Base-by-base conservation (phyloP, 2,797 vertebrate species). In the Lophius americanus region DNA sequence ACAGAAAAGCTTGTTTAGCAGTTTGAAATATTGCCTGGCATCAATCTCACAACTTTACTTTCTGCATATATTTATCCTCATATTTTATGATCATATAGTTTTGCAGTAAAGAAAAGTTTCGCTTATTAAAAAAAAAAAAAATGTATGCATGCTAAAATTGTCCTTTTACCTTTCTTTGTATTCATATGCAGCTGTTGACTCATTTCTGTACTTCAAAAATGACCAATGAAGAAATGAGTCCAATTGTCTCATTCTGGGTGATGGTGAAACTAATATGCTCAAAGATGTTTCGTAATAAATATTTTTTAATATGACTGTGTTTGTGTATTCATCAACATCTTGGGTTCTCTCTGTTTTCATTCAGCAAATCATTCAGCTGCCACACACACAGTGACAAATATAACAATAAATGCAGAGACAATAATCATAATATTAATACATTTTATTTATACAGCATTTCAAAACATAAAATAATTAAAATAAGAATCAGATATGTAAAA, bases 1-100 rank as follows among this genome's bases (percentile, higher is more conserved):
- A 3, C 3, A 35, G 9, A 71, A 81, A 70, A 3, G 48, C 68
- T 71, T 75, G n/a, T 23, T 87, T 73, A 86, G 84, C 79, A 75
- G 8, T 76, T 66, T 32, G 10, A 7, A 23, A 12, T 12, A 11
- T 6, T 6, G 42, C 38, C 1, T 50, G 10, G 44, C n/a, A 9
- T 57, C 50, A n/a, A 13, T 49, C 7, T 67, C 51, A 64, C 36
- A 10, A 61, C 6, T 9, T 49, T 12, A 14, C 6, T 13, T 3
- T 12, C 6, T 23, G 11, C 14, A 12, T 1, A 4, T 9, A 11
- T 56, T 53, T 41, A 0, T 9, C 0, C 14, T 14, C n/a, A 32
- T 3, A 12, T 13, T 37, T 8, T 10, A 37, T 23, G 1, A 7
- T 12, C 46, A n/a, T 5, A 5, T 10, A 13, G 11, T 23, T 33